Percentiles rank a stretch among this genome's conserved stretches.
phyloP scores from a whole-genome alignment of 2,797 vertebrate species.

The Karalla daura region DNA sequence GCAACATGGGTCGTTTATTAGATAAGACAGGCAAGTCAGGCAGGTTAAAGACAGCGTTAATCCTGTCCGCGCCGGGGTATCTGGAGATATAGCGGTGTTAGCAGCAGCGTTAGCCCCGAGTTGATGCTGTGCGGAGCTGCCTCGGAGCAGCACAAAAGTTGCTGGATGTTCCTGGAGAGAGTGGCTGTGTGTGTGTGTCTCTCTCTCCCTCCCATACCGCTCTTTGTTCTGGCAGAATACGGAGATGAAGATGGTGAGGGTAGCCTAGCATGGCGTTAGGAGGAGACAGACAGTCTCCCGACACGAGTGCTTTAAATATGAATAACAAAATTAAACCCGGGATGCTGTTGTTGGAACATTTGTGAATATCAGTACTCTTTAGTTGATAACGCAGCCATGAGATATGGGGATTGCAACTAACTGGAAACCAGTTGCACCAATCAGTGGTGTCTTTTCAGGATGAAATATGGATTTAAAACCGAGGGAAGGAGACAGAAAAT shows the following conservation, averaged over 20 bases:
- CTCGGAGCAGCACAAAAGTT: conserved; percentile 75
- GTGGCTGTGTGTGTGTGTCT: conserved; percentile 62
- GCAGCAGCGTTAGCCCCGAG: conserved; percentile 74
- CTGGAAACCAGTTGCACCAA: conserved; percentile 42
- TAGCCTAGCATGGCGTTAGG: conserved; percentile 68
- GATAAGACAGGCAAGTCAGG: background rate
- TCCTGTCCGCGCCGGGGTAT: conserved; percentile 26
- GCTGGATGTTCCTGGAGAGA: conserved; percentile 76
- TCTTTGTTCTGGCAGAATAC: conserved; percentile 83
- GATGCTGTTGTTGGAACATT: conserved; percentile 16
- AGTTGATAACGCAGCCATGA: background rate
- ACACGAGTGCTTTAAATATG: conserved; percentile 38
- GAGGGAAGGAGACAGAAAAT: background rate
- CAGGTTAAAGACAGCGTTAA: conserved; percentile 29
- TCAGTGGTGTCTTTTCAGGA: background rate
- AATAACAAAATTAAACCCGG: too few species aligned
- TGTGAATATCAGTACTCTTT: conserved; percentile 16
- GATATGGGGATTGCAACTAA: background rate
- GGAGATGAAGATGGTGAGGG: conserved; percentile 54
- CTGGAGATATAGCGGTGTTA: conserved; percentile 59
- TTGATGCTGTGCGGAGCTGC: conserved; percentile 58
- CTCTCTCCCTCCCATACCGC: too few species aligned
- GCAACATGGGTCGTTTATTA: too few species aligned
- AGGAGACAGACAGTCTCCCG: conserved; percentile 34
- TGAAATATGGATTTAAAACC: conserved; percentile 5